phyloP scores from a whole-genome alignment of 2,888 invertebrate genomes.

The Cheilosia scutellata region DNA sequence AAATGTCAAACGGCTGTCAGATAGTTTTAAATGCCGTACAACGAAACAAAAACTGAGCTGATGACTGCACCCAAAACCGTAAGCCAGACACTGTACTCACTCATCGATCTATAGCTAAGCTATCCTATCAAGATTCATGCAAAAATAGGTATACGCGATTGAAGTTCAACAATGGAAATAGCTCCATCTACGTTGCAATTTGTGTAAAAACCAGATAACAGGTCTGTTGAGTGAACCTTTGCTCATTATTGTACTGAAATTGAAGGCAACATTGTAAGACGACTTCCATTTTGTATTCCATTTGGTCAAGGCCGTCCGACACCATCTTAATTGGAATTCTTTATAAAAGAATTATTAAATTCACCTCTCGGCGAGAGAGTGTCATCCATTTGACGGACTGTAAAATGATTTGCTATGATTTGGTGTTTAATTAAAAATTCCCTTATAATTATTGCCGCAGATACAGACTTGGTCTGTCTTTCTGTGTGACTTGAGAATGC shows the following conservation, averaged over 20 bases:
- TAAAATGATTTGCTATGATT: constrained; percentile 50
- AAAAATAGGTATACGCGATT: constrained; percentile 11
- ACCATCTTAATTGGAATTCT: constrained; percentile 21
- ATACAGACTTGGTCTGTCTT: constrained; percentile 9
- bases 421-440: constrained; percentile 47
- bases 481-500: constrained; percentile 40
- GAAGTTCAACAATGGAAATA: constrained; percentile 44
- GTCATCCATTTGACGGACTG: constrained; percentile 44
- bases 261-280: not conserved
- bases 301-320: constrained; percentile 52
- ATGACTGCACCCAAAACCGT: constrained; percentile 51
- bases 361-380: constrained; percentile 11
- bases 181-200: not conserved
- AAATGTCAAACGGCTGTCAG: constrained; percentile 59
- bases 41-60: constrained; percentile 5
- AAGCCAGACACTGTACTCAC: constrained; percentile 18
- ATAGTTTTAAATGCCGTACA: constrained; percentile 63
- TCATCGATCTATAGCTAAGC: constrained; percentile 27
- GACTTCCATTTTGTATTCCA: constrained; percentile 5
- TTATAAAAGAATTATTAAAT: not conserved
- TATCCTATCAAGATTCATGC: constrained; percentile 24
- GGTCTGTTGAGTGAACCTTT: constrained; percentile 35
- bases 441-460: constrained; percentile 14
- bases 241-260: too few relatives aligned
- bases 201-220: constrained; percentile 1